Percentiles rank a stretch among this genome's conserved stretches.
Conservation (phyloP, 2,797 vertebrate genomes). For the Rhinophrynus dorsalis region DNA sequence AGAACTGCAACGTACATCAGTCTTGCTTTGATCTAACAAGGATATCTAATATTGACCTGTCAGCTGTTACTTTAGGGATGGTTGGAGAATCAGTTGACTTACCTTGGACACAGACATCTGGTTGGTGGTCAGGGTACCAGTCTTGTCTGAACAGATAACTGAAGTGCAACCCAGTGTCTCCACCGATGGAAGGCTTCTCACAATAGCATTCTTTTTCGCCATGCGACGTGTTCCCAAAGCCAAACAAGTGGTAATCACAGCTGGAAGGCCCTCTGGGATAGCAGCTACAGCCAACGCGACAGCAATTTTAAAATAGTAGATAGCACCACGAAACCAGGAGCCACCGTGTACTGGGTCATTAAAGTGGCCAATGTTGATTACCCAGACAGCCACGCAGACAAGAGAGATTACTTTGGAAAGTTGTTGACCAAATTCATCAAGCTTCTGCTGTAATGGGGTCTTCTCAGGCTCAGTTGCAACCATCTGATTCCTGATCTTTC, state of each 20-base stretch:
- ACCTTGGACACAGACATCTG: conserved; percentile 97
- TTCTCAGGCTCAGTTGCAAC: conserved; percentile 88
- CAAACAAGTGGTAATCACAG: conserved; percentile 95
- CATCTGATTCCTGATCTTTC: conserved; percentile 97
- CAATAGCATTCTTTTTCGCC: conserved; percentile 96
- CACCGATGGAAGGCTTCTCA: conserved; percentile 90
- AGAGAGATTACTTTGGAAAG: conserved; percentile 94
- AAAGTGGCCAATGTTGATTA: conserved; percentile 96
- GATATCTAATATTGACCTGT: no score
- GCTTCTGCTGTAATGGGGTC: conserved; percentile 92
- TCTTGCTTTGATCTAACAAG: no score
- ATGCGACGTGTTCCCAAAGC: conserved; percentile 91
- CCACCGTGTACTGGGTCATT: conserved; percentile 91
- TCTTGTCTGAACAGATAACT: conserved; percentile 97
- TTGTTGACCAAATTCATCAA: conserved; percentile 95
- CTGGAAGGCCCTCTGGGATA: conserved; percentile 92
- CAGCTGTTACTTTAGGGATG: no score
- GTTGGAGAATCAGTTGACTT: no score
- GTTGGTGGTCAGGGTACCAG: conserved; percentile 95
- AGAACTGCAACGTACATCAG: no score
- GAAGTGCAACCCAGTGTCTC: conserved; percentile 96
- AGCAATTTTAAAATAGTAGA: conserved; percentile 97
- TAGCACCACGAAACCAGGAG: conserved; percentile 90
- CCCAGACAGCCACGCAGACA: conserved; percentile 96
- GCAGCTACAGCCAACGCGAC: conserved; percentile 94